Evolutionary conservation across 2,113 vertebrate species (phyloP).

Genomic region (Hydropotes inermis): DNA sequence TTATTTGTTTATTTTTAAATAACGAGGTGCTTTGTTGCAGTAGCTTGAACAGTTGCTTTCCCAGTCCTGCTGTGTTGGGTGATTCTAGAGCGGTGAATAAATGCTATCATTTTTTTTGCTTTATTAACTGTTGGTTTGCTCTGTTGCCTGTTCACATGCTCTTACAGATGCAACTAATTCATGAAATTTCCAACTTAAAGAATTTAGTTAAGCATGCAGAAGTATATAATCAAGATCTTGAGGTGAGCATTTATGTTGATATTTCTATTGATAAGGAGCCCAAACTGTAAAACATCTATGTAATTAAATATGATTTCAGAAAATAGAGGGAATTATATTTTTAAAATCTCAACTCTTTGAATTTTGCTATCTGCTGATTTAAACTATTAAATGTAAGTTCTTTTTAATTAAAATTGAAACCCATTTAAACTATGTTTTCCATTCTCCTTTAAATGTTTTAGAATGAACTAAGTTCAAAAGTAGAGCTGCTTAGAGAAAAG

Average conservation of each 20-base stretch:
- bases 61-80: not conserved
- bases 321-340: not conserved
- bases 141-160: constrained; percentile 72
- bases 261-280: constrained; percentile 38
- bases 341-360: not conserved
- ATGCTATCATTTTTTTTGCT: constrained; percentile 76
- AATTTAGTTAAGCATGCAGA: constrained; percentile 82
- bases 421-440: constrained; percentile 2
- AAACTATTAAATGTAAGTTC: not conserved
- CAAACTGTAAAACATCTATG: constrained; percentile 10
- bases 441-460: constrained; percentile 70
- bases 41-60: not conserved
- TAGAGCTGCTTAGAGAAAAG: constrained; percentile 84
- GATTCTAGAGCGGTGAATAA: constrained; percentile 49
- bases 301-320: not conserved
- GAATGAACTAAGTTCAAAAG: constrained; percentile 81
- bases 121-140: constrained; percentile 70
- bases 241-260: constrained; percentile 82
- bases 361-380: not conserved
- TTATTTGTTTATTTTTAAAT: not conserved
- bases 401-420: not conserved
- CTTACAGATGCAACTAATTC: constrained; percentile 86
- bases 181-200: constrained; percentile 87
- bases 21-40: not conserved
- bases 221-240: constrained; percentile 82